Percentiles rank a stretch among this genome's conserved stretches.
These are phyloP conservation scores for Dryadula phaetusa DNA, from an alignment of 2,888 invertebrate species.

Conservation along the genomic window DNA sequence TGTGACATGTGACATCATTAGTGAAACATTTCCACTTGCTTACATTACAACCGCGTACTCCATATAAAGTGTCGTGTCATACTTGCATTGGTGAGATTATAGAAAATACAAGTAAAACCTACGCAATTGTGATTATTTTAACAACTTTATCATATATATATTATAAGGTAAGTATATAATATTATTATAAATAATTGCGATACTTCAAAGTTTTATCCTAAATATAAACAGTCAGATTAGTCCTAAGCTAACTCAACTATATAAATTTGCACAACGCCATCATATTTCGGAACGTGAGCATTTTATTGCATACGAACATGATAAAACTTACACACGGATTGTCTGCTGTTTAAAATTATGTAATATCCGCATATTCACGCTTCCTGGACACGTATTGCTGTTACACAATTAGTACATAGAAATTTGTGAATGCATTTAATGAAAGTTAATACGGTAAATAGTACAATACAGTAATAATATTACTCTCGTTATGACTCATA, in stretches of 20 bases:
- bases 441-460: background rate
- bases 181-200: background rate
- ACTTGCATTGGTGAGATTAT: constrained; percentile 3
- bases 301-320: constrained; percentile 35
- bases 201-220: background rate
- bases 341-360: constrained; percentile 42
- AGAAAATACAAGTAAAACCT: background rate
- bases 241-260: background rate
- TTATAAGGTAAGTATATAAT: background rate
- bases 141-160: background rate
- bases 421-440: constrained; percentile 9
- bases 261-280: background rate
- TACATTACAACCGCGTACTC: constrained; percentile 57
- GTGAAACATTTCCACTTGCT: constrained; percentile 59
- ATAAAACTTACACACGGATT: constrained; percentile 37
- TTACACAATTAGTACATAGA: constrained; percentile 27
- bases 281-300: constrained; percentile 17
- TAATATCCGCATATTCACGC: constrained; percentile 37
- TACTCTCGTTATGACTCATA: constrained; percentile 4
- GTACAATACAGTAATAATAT: background rate
- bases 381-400: constrained; percentile 33
- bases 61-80: constrained; percentile 59
- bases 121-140: background rate
- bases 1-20: constrained; percentile 67
- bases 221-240: background rate